Conservation (phyloP, 64 coral and sea anemone species). For the Anthopleura sola region DNA sequence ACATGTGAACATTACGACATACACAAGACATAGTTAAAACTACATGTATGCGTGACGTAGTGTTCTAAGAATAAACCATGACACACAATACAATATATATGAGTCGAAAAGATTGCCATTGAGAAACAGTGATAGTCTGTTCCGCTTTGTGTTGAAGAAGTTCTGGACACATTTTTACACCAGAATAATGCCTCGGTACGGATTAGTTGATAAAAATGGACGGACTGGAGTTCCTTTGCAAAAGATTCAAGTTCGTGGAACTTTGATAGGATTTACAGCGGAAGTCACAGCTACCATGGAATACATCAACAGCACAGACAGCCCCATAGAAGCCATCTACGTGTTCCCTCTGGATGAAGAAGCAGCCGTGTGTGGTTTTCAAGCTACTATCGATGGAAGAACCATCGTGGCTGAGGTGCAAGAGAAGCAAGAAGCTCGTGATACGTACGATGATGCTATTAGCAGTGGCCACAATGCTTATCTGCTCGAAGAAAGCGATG, state of each 20-base stretch:
- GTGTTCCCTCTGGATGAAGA: slow-evolving; percentile 70
- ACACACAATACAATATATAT: too few species aligned
- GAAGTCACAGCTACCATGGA: slow-evolving; percentile 48
- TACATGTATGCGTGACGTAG: too few species aligned
- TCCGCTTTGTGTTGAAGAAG: too few species aligned
- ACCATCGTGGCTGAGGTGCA: slow-evolving; percentile 55
- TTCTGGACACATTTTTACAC: neutral
- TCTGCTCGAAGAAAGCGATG: slow-evolving; percentile 81
- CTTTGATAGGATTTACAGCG: slow-evolving; percentile 44
- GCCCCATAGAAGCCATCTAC: slow-evolving; percentile 82
- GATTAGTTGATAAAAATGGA: slow-evolving; percentile 32
- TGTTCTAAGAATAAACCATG: too few species aligned
- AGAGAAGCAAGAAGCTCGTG: slow-evolving; percentile 87
- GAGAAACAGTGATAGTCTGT: too few species aligned
- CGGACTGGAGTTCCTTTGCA: slow-evolving; percentile 44
- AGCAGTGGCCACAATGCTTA: slow-evolving; percentile 68
- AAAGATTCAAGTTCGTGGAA: slow-evolving; percentile 37
- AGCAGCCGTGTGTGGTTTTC: slow-evolving; percentile 73
- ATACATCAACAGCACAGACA: slow-evolving; percentile 65
- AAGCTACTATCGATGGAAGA: slow-evolving; percentile 63
- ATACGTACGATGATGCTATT: slow-evolving; percentile 77
- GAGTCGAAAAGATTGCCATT: too few species aligned
- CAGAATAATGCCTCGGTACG: neutral
- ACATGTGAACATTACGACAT: too few species aligned
- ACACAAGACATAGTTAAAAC: too few species aligned